Evolutionary conservation across 1,140 invertebrate genomes (phyloP), one percentile per base, ranked within the genome.

Genomic region (Eriosoma lanigerum): DNA sequence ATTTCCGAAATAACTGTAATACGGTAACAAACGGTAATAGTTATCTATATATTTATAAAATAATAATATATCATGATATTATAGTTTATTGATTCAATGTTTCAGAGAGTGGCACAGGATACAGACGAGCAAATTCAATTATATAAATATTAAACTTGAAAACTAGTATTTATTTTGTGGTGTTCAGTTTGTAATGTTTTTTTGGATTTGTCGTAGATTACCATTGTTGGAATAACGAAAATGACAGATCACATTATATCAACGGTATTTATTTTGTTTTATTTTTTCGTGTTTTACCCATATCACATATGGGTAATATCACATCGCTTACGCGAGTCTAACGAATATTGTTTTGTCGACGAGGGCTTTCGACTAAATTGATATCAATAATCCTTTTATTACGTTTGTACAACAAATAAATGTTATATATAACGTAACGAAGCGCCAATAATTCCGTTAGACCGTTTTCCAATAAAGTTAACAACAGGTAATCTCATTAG

Each of bases 401-500:
- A 3, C 21, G n/a, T 13, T 10, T 24, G 13, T 13, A 10, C 12
- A 10, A 13, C 13, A 58, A 21, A 24, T 10, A 15, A 12, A 60
- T 19, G 19, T 9, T 15, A 60, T 24, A 15, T 21, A 56, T 21
- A 56, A 21, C 2, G 26, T n/a, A 32, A 62, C 56, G 24, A 1
- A n/a, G 75, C 1, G 21, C 21, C 54, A 78, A 44, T 75, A 48
- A 78, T 78, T 60, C 8, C 38, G 56, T 78, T 78, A 21, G 38
- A 21, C 32, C 17, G 19, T 12, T 78, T 62, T 60, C 54, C 32
- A 78, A 78, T 62, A 78, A 78, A 62, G 32, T 62, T 48, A 60
- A 78, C 75, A 60, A 62, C 56, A 62, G 56, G 54, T 78, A 78
- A 56, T 78, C 38, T 62, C 38, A 58, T 78, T 60, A 60, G 38